Evolutionary conservation across 2,888 invertebrate genomes (phyloP), one percentile per base, ranked within the genome.

Genomic region (Periphyllus acericola): DNA sequence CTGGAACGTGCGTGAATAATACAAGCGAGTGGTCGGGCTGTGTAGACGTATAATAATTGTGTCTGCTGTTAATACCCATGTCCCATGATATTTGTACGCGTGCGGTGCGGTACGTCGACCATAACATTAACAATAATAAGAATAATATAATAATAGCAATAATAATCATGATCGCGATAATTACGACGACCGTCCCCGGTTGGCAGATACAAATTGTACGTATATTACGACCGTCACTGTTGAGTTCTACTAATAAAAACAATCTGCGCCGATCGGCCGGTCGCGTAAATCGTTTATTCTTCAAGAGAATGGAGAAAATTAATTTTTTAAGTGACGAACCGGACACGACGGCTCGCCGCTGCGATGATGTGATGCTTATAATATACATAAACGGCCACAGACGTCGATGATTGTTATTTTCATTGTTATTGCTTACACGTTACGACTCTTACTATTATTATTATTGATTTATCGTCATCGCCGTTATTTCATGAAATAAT

Each of bases 271-370:
- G 32, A 55, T 55, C 78, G 21, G 52, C 52, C 32, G 78, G 78
- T 78, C 78, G 78, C 52, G 55, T 55, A 1, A 55, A 55, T 78
- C 25, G 78, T 55, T 34, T 9, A 11, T 52, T 0, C 32, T 14
- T 46, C 36, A 0, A 40, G 40, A 17, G 75, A 46, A 6, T 40
- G 75, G 78, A 78, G 78, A 78, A 78, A 78, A 78, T 52, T 52
- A 78, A 29, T 34, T 78, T 34, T 78, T 78, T 32, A 78, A 78
- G 55, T 55, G 78, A 78, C 78, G 21, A 78, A 55, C 78, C 55
- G 52, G 78, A 55, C 78, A 55, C 32, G 76, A 5, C 55, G 46
- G 11, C 40, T 46, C 46, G 46, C 46, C 46, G 46, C 11, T 11
- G 11, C 55, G 19, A 21, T 19, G 40, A 3, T 8, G 40, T n/a